phyloP scores from a whole-genome alignment of 2,113 vertebrate species.

The Tachuris rubrigastra region DNA sequence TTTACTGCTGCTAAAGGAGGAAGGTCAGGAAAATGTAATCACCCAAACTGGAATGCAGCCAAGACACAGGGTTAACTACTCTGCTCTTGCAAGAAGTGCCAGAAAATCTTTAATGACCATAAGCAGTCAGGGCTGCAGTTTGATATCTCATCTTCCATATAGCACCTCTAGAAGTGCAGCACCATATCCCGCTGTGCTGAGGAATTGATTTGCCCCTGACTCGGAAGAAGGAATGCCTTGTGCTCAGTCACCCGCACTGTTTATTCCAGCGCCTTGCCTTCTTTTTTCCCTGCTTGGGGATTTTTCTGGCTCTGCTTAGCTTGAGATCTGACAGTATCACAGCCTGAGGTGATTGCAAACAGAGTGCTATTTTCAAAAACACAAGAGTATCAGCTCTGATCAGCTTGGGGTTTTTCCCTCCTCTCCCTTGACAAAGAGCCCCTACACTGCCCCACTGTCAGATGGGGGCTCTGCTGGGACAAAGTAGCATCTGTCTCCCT shows the following conservation, averaged over 20 bases:
- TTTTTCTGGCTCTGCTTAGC: conserved; percentile 8
- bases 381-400: background rate
- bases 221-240: background rate
- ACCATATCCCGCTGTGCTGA: background rate
- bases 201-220: conserved; percentile 1
- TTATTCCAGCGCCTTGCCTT: background rate
- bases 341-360: background rate
- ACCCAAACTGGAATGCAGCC: conserved; percentile 50
- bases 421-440: background rate
- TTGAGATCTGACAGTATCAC: background rate
- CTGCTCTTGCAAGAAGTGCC: conserved; percentile 3
- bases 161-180: background rate
- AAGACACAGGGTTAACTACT: conserved; percentile 20
- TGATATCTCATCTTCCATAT: background rate
- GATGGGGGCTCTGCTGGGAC: background rate
- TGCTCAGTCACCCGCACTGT: background rate
- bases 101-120: conserved; percentile 49
- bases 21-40: conserved; percentile 51
- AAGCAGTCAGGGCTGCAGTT: conserved; percentile 1
- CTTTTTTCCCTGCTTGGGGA: background rate
- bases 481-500: conserved; percentile 6
- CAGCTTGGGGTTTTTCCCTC: background rate
- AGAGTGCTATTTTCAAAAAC: background rate
- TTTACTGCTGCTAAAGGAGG: conserved; percentile 40
- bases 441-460: background rate